Conservation (phyloP, 2,888 invertebrate species). For the Ditula angustiorana region DNA sequence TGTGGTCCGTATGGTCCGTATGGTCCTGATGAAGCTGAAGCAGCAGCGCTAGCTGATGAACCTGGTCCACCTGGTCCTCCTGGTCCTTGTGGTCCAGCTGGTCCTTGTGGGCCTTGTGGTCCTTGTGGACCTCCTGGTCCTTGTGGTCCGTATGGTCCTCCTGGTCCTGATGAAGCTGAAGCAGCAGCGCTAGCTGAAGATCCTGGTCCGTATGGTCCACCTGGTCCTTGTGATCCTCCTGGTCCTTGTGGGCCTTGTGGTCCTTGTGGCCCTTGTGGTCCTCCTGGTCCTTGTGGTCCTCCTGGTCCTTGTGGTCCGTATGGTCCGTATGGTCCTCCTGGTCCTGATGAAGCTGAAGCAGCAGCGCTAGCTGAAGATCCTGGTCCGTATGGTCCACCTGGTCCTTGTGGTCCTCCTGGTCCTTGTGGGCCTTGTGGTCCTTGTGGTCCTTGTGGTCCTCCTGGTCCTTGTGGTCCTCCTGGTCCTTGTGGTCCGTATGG, state of each 20-base stretch:
- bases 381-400: conserved; percentile 20
- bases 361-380: neutral
- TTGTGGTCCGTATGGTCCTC: neutral
- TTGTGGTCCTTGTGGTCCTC: neutral
- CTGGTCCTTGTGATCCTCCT: no score
- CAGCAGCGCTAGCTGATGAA: no score
- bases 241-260: no score
- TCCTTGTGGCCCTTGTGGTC: no score
- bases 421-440: conserved; percentile 23
- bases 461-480: conserved; percentile 8
- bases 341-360: neutral
- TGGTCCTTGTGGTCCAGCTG: conserved; percentile 2
- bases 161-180: conserved; percentile 13
- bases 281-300: no score
- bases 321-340: no score
- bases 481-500: conserved; percentile 20
- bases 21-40: no score
- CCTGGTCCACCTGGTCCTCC: neutral
- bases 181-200: conserved; percentile 5
- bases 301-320: no score
- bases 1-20: conserved; percentile 30
- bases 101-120: conserved; percentile 6
- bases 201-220: conserved; percentile 31
- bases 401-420: conserved; percentile 2
- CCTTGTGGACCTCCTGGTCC: conserved; percentile 23